Evolutionary conservation across 2,113 vertebrate genomes (phyloP), one percentile per base, ranked within the genome.

Genomic region (Cyanoderma ruficeps): DNA sequence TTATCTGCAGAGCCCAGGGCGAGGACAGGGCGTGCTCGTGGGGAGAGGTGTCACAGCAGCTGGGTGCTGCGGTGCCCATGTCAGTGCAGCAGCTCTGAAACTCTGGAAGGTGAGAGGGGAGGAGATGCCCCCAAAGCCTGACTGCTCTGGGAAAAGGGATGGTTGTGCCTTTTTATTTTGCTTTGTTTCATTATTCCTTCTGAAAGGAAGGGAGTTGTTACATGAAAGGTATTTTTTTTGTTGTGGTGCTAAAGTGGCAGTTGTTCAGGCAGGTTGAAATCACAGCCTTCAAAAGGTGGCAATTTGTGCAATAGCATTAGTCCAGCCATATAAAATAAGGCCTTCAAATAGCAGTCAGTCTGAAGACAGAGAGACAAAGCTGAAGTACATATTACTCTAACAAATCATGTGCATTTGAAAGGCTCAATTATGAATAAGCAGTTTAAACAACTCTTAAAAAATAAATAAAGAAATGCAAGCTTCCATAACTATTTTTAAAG

Each of bases 281-380:
- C 74, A 44, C 41, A 76, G 76, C 64, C 68, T 84, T 87, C 13
- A 2, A 83, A 96, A 94, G 74, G 79, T 75, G 95, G 72, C 96
- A 97, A 94, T 97, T 96, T 95, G 78, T 93, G 79, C 92, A 80
- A 69, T 83, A 86, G 47, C 57, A 61, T 96, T 94, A 93, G 93
- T 77, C 93, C 86, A 83, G 69, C 63, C 12, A 2, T 81, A 70
- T 61, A 28, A 94, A 94, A 82, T 63, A 86, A 89, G 56, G 72
- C 77, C 78, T 81, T 72, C 93, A 79, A 87, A 72, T 60, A 82
- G 50, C 86, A 92, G 75, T 72, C 61, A 20, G 41, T 68, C 76
- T 86, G 90, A 69, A 95, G 64, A 59, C 39, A 67, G 31, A 91
- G 72, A 88, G 31, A 83, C 55, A 60, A 87, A 92, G 31, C 59